A percentile compares a stretch with the other conserved stretches of the same genome.
These are phyloP conservation scores for Zoanthus sociatus DNA, from an alignment of 92 coral and sea anemone genomes.

Conservation along the genomic window DNA sequence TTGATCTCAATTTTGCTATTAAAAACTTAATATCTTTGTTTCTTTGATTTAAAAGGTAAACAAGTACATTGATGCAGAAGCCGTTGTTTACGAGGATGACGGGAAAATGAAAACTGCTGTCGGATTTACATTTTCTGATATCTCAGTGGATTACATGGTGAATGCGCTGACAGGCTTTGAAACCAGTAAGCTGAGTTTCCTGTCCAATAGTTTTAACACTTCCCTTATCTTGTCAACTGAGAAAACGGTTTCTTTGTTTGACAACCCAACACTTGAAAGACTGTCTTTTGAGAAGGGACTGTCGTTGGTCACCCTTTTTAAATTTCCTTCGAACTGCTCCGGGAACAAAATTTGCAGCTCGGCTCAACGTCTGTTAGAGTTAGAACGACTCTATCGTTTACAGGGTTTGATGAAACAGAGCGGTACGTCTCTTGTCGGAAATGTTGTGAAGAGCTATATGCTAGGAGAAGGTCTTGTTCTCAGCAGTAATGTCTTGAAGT, in stretches of 20 bases:
- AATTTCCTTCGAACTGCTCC: slow-evolving; percentile 89
- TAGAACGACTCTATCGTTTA: slow-evolving; percentile 90
- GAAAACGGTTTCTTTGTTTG: slow-evolving; percentile 84
- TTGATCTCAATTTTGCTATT: background rate
- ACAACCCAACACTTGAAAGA: slow-evolving; percentile 80
- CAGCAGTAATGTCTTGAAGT: slow-evolving; percentile 80
- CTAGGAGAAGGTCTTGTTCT: slow-evolving; percentile 85
- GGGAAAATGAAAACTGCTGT: slow-evolving; percentile 83
- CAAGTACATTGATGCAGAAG: slow-evolving; percentile 91
- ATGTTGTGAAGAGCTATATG: slow-evolving; percentile 79
- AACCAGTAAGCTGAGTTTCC: slow-evolving; percentile 65
- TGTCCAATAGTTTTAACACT: slow-evolving; percentile 85
- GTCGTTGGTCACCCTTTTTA: slow-evolving; percentile 81
- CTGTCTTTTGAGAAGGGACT: slow-evolving; percentile 91
- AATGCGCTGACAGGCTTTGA: slow-evolving; percentile 94
- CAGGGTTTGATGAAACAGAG: slow-evolving; percentile 85
- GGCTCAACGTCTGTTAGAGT: slow-evolving; percentile 84
- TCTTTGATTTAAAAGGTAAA: slow-evolving; percentile 53
- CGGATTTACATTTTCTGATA: slow-evolving; percentile 85
- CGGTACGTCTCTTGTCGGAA: slow-evolving; percentile 79
- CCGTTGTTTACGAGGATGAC: slow-evolving; percentile 85
- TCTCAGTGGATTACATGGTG: slow-evolving; percentile 84
- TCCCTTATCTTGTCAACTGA: slow-evolving; percentile 85
- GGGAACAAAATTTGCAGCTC: slow-evolving; percentile 76
- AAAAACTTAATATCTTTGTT: background rate